Conservation (phyloP, 2,888 invertebrate species). For the Amphipoea oculea region DNA sequence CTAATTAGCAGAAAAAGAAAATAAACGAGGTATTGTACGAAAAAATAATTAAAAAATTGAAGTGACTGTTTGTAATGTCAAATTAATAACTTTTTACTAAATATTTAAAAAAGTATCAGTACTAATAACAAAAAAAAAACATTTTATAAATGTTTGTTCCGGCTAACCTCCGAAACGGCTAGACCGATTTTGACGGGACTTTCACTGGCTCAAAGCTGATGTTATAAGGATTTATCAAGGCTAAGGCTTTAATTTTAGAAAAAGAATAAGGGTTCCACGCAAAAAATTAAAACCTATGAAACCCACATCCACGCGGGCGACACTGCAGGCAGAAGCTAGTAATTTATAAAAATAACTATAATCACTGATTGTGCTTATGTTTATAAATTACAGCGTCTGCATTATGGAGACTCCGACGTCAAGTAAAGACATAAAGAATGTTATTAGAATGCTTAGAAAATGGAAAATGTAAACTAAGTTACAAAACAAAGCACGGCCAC, state of each 20-base stretch:
- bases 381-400: not conserved
- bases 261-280: not conserved
- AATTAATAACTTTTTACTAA: not conserved
- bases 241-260: not conserved
- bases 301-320: not conserved
- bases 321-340: not conserved
- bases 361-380: no score
- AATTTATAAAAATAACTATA: not conserved
- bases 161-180: no score
- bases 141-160: no score
- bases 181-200: no score
- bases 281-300: not conserved
- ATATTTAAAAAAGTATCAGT: no score
- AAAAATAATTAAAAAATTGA: no score
- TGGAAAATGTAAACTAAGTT: constrained; percentile 4
- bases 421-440: not conserved
- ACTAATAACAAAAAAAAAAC: no score
- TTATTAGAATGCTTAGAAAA: constrained; percentile 1
- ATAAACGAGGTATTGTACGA: no score
- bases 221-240: not conserved
- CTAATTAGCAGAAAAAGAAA: not conserved
- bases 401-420: not conserved
- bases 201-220: not conserved
- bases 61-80: not conserved
- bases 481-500: not conserved